Evolutionary conservation across 2,113 vertebrate species (phyloP), one percentile per base, ranked within the genome.

Genomic region (Osmerus eperlanus): DNA sequence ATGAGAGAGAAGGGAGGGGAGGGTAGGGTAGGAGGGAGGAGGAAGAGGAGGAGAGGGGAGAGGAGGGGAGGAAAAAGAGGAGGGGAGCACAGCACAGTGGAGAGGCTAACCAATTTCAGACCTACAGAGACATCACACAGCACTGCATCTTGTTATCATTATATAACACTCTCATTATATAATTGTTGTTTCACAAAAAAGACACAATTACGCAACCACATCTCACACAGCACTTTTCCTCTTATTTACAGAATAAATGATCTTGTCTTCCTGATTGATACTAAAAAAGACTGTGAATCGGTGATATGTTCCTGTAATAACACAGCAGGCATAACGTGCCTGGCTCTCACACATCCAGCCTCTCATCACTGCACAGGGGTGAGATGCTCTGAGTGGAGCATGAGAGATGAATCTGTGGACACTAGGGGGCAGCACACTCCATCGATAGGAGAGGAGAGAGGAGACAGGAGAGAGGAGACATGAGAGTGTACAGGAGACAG

Each of bases 381-480:
- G 36, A 41, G 36, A 41, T 4, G 36, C 6, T 41, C 36, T 41
- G 36, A 41, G 8, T 3, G 32, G 32, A 23, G 23, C 23, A 23
- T 23, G 36, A 41, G 7, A 41, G 36, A 41, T 3, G 32, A 1
- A 64, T 28, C 4, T 16, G 14, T 14, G 15, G 16, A 70, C 84
- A 79, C 81, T 74, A 81, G 84, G 78, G 75, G 68, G 79, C 77
- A 79, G 79, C 68, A 83, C 6, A 18, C 16, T 60, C 68, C 55
- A 64, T 4, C 14, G 29, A 47, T 13, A 66, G 62, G 16, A 32
- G 16, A 9, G 41, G 41, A 47, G 41, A 41, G 16, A 65, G 61
- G 15, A 29, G 28, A 32, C 5, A 36, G 32, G 32, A 36, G 25
- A 28, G 32, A 36, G 32, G 32, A 36, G 32, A 36, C 32, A 36